Base-by-base conservation (phyloP, 2,888 invertebrate genomes). In the Venustoraphidia nigricollis region DNA sequence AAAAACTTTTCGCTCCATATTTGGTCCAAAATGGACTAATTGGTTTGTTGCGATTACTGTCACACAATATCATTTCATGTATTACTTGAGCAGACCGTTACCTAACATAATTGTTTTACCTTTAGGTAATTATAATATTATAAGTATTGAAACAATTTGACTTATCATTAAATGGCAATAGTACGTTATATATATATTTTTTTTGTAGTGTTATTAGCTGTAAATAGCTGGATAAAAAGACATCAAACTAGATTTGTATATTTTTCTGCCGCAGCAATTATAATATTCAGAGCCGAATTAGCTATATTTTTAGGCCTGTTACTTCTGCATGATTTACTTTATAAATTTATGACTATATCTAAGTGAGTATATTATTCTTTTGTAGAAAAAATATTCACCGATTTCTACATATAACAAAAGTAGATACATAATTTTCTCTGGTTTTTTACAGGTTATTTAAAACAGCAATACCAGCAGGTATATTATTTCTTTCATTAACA, bases 51-150 rank as follows among this genome's bases (percentile, higher is more conserved):
- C 82, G 6, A 79, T 97, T 49, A 92, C 90, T 2, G 77, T 85
- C 14, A 83, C 93, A 1, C 98, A 99, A 66, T 98, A 96, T 66
- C 98, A 99, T 69, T 93, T 97, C 62, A 83, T 96, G 77, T 99
- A 93, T 67, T 98, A 98, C 64, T 77, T 91, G 68, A 90, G 91
- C 59, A 77, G 98, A 51, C 84, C 95, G 10, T 72, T 98, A 58
- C 97, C 98, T 48, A 98, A 98, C 67, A 88, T 87, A 36, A 87
- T 97, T 77, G 94, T 88, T 38, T 67, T 97, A 59, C 87, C 90
- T 46, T 68, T 94, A 62, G 94, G 96, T 95, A 75, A 72, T 68
- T 58, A 51, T 50, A 47, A 58, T 39, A 46, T 44, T 47, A 34
- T 47, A n/a, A 41, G 44, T 39, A 44, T 50, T 17, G 9, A 35